phyloP scores from a whole-genome alignment of 2,888 invertebrate genomes.

The Leistus spinibarbis region DNA sequence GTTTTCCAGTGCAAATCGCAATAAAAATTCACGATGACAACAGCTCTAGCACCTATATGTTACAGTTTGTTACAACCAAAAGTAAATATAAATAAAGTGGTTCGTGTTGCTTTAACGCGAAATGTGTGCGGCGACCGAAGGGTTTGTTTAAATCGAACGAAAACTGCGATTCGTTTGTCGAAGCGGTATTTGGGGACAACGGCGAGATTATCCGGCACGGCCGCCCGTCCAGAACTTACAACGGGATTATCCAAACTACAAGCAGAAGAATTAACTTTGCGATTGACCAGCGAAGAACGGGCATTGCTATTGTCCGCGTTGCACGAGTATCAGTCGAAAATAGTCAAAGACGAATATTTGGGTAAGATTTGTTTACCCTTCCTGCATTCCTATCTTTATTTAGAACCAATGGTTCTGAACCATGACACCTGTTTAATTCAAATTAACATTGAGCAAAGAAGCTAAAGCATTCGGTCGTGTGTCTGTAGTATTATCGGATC shows the following conservation, averaged over 20 bases:
- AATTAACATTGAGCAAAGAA: too few relatives aligned
- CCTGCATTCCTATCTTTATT: background rate
- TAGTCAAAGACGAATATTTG: conserved; percentile 72
- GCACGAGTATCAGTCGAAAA: conserved; percentile 75
- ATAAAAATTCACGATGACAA: conserved; percentile 43
- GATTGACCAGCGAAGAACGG: conserved; percentile 75
- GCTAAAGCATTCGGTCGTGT: too few relatives aligned
- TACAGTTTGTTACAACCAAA: conserved; percentile 19
- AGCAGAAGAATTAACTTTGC: conserved; percentile 74
- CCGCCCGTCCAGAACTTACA: conserved; percentile 55
- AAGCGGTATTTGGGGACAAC: conserved; percentile 40
- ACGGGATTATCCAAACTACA: conserved; percentile 66
- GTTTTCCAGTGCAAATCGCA: background rate
- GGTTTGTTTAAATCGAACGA: conserved; percentile 8
- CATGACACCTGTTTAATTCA: too few relatives aligned
- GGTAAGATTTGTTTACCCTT: conserved; percentile 24
- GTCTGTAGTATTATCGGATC: too few relatives aligned
- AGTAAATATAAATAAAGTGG: conserved; percentile 12
- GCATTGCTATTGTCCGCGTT: conserved; percentile 70
- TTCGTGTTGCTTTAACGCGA: background rate
- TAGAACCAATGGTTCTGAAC: too few relatives aligned
- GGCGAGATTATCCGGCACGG: conserved; percentile 50
- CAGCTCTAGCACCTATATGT: conserved; percentile 30
- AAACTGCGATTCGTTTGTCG: background rate
- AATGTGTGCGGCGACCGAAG: background rate